A percentile compares a stretch with the other conserved stretches of the same genome.
Conservation (phyloP, 1,140 invertebrate genomes). For the Calliopsis andreniformis region DNA sequence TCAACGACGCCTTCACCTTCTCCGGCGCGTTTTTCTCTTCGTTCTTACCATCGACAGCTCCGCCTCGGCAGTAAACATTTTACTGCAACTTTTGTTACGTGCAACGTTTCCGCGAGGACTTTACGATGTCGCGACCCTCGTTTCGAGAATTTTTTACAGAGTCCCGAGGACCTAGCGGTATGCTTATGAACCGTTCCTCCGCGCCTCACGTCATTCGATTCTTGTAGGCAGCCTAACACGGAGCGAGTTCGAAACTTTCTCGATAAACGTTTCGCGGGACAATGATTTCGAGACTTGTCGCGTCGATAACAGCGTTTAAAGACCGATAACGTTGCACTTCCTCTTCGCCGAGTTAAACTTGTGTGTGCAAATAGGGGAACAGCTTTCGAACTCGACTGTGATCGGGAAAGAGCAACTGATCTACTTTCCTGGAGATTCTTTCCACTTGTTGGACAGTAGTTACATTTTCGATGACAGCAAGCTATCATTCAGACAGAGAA, state of each 20-base stretch:
- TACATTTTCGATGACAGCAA: too few relatives aligned
- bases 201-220: too few relatives aligned
- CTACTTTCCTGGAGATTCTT: too few relatives aligned
- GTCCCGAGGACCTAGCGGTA: not conserved
- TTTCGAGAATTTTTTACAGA: conserved; percentile 13
- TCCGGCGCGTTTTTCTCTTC: not conserved
- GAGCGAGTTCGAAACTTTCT: not conserved
- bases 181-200: not conserved
- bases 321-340: conserved; percentile 4
- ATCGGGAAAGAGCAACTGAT: not conserved
- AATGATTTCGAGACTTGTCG: not conserved
- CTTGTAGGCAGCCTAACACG: too few relatives aligned
- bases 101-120: not conserved
- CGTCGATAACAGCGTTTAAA: conserved; percentile 13
- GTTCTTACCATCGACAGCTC: not conserved
- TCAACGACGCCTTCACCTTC: not conserved
- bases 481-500: too few relatives aligned
- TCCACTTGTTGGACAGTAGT: too few relatives aligned
- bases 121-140: conserved; percentile 4
- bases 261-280: not conserved
- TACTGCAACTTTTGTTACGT: conserved; percentile 1
- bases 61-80: conserved; percentile 9
- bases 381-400: not conserved
- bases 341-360: not conserved
- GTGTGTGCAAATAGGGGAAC: too few relatives aligned